These are phyloP conservation scores for Ardeotis arabs DNA, from an alignment of 2,113 vertebrate species.

Conservation along the genomic window DNA sequence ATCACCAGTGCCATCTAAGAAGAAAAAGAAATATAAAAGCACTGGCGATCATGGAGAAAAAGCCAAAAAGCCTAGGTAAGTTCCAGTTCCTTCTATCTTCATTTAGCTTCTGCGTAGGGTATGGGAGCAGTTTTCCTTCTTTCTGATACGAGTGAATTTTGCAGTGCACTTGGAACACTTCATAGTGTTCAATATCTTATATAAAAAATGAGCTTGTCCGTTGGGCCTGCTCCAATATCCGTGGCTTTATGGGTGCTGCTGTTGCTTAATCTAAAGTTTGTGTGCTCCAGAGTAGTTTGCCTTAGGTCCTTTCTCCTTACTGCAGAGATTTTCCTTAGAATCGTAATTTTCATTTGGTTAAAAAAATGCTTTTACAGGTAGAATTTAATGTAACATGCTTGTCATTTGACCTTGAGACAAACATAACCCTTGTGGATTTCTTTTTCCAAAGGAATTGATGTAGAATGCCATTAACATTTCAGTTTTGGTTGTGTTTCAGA, in stretches of 20 bases:
- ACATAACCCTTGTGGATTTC: not conserved
- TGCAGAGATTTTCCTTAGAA: not conserved
- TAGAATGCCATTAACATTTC: not conserved
- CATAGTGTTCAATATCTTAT: fast-evolving
- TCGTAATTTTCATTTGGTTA: not conserved
- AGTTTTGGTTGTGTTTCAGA: conserved; percentile 70
- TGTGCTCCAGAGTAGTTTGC: not conserved
- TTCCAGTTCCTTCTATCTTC: not conserved
- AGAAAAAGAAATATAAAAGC: conserved; percentile 87
- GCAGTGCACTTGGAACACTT: not conserved
- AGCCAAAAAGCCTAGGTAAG: conserved; percentile 91
- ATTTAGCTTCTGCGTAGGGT: not conserved
- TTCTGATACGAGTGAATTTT: not conserved
- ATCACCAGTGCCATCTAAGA: conserved; percentile 84
- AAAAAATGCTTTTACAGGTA: not conserved
- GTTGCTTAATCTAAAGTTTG: not conserved
- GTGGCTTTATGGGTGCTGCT: not conserved
- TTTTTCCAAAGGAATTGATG: not conserved
- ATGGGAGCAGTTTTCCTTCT: not conserved
- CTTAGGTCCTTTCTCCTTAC: not conserved
- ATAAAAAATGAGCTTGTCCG: not conserved
- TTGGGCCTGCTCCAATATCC: not conserved
- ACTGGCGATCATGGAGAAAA: conserved; percentile 82
- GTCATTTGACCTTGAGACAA: not conserved
- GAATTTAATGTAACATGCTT: not conserved